Base-by-base conservation (phyloP, 2,797 vertebrate species). In the Phaenicophaeus curvirostris region DNA sequence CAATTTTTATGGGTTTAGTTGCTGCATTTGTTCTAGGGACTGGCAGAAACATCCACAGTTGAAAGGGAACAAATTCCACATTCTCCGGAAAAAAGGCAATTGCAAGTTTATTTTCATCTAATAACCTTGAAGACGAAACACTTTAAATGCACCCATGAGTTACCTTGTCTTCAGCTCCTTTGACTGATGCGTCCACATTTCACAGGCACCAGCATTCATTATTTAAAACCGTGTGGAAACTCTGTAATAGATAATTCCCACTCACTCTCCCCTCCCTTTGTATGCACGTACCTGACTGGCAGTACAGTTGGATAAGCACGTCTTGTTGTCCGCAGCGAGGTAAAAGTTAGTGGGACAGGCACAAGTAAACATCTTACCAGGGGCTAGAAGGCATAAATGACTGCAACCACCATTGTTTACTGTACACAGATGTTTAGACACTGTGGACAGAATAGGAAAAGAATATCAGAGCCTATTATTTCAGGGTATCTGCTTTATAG, bases 261-360 rank as follows among this genome's bases (percentile, higher is more conserved):
- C 8, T 20, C 12, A 0, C 11, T 15, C 3, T 33, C 18, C 6
- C 6, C 27, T 17, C 31, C 12, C 5, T 3, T 2, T 2, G 2
- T 5, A 19, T 9, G 18, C 13, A 11, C 97, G 76, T 87, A 99
- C 99, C 98, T 99, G 99, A 94, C 99, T 99, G 41, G 99, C 99
- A 2, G 99, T 99, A 97, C 99, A 99, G 97, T 99, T 99, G 21
- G 99, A 99, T 91, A 99, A 97, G 85, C 99, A 99, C 5, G 98
- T 99, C 97, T 95, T 99, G 59, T 98, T 99, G 82, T 99, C 99
- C 0, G 98, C 98, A 31, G 99, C 99, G 23, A 99, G 98, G 97
- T 99, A 99, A 90, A 99, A 99, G 97, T 99, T 99, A 57, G 99
- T 99, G 85, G 99, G 99, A 77, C 99, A 99, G 39, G 99, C 99